Conservation (phyloP, 2,113 vertebrate species). For the Ondatra zibethicus region DNA sequence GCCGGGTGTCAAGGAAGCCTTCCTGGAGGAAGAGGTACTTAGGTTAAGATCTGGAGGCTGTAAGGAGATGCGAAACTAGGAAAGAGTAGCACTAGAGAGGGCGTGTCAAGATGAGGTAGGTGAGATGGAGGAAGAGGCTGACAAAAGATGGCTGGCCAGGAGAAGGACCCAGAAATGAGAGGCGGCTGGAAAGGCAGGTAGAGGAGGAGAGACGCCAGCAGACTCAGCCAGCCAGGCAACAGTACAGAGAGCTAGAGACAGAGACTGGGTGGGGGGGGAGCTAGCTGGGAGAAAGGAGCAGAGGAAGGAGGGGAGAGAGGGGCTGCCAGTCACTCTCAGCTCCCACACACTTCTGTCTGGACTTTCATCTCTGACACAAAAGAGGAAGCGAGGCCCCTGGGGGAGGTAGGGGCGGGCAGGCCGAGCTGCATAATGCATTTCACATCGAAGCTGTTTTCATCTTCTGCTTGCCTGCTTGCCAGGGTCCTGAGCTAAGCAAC, state of each 20-base stretch:
- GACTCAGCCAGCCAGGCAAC: neutral
- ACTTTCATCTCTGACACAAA: slow-evolving; percentile 69
- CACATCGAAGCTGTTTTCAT: slow-evolving; percentile 57
- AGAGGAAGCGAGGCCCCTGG: neutral
- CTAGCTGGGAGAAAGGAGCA: neutral
- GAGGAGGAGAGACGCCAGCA: neutral
- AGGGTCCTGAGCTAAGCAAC: neutral
- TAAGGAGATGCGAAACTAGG: neutral
- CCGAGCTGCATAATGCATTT: slow-evolving; percentile 46
- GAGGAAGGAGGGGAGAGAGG: neutral
- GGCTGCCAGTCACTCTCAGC: neutral
- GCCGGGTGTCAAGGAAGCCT: neutral
- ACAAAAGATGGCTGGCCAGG: neutral
- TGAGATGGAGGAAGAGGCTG: neutral
- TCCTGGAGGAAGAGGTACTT: slow-evolving; percentile 27
- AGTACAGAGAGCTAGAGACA: too few relatives aligned
- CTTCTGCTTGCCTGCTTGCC: neutral
- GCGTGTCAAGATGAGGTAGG: neutral
- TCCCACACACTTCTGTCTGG: neutral
- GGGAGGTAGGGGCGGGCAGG: neutral
- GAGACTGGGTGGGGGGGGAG: neutral
- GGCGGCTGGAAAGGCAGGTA: accelerated
- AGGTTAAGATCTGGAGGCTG: neutral
- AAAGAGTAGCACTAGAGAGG: neutral
- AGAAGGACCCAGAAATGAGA: neutral